A percentile compares a stretch with the other conserved stretches of the same genome.
Evolutionary conservation across 2,113 vertebrate genomes (phyloP).

Genomic region (Nycticebus coucang): DNA sequence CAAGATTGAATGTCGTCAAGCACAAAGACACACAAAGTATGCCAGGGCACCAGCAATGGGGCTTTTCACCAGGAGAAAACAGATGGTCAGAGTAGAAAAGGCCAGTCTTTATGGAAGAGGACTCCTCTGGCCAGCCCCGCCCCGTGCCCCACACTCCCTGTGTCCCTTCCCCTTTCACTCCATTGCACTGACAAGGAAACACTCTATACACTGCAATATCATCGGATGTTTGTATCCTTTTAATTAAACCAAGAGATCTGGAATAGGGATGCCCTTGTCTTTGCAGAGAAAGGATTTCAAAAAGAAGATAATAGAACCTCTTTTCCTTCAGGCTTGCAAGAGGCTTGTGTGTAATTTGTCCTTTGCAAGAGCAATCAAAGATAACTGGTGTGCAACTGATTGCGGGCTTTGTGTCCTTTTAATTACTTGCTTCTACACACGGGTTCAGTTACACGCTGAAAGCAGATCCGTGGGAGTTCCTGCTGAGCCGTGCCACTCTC

Average conservation of each 20-base stretch:
- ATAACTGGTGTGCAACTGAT: constrained; percentile 87
- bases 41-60: constrained; percentile 83
- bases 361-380: constrained; percentile 87
- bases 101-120: constrained; percentile 78
- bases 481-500: constrained; percentile 71
- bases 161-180: constrained; percentile 32
- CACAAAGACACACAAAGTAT: constrained; percentile 84
- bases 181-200: constrained; percentile 75
- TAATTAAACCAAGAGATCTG: constrained; percentile 86
- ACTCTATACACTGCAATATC: constrained; percentile 84
- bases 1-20: constrained; percentile 87
- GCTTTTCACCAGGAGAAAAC: constrained; percentile 85
- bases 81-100: constrained; percentile 84
- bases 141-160: fast-evolving
- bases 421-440: constrained; percentile 88
- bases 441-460: constrained; percentile 84
- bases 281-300: constrained; percentile 81
- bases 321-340: constrained; percentile 81
- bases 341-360: constrained; percentile 85
- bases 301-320: constrained; percentile 83
- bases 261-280: constrained; percentile 87
- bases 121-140: constrained; percentile 67
- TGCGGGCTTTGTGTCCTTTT: constrained; percentile 86
- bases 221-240: constrained; percentile 85
- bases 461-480: constrained; percentile 75